Evolutionary conservation across 2,888 invertebrate species (phyloP).

Genomic region (Macrosiphum euphorbiae): DNA sequence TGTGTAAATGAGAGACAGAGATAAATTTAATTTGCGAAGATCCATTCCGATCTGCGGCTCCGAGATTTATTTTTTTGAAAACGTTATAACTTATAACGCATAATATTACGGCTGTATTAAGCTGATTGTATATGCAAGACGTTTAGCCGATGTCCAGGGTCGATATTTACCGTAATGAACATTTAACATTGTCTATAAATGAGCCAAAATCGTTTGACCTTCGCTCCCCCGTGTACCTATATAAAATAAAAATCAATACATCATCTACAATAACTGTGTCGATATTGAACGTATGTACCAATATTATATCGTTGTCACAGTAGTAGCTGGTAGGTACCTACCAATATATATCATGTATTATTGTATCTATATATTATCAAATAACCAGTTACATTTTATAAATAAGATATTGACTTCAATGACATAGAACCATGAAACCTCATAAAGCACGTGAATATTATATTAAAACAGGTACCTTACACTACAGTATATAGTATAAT

Average conservation of each 20-base stretch:
- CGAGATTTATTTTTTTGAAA: not conserved
- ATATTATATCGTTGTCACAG: not conserved
- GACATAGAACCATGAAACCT: not conserved
- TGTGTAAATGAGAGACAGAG: not conserved
- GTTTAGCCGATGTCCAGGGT: not conserved
- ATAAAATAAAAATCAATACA: not conserved
- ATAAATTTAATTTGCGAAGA: not conserved
- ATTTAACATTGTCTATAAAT: not conserved
- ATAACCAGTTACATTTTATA: not conserved
- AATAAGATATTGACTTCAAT: not conserved
- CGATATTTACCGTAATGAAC: not conserved
- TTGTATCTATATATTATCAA: not conserved
- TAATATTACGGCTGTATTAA: not conserved
- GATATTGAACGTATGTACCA: not conserved
- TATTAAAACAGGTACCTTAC: not conserved
- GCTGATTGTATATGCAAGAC: not conserved
- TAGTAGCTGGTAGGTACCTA: too few relatives aligned
- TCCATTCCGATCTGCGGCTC: not conserved
- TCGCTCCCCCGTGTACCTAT: not conserved
- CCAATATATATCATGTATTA: not conserved
- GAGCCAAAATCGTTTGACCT: constrained; percentile 3
- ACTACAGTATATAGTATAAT: not conserved
- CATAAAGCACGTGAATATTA: not conserved
- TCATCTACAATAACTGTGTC: not conserved
- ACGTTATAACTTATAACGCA: not conserved